A percentile compares a stretch with the other conserved stretches of the same genome.
phyloP scores from a whole-genome alignment of 2,888 invertebrate genomes.

The Cephonodes hylas region DNA sequence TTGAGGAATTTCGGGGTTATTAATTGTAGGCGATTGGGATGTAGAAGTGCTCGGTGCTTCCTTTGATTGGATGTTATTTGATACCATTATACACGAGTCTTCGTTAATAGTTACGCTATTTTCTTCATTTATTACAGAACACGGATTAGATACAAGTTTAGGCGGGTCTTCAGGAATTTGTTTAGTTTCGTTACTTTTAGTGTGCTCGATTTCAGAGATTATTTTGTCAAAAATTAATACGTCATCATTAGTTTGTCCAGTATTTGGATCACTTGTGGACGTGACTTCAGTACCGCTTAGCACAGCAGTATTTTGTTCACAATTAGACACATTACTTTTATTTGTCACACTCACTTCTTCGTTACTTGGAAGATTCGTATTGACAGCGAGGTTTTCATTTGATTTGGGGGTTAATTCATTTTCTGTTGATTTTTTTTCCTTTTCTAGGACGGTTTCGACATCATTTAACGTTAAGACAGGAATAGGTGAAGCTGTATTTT shows the following conservation, averaged over 20 bases:
- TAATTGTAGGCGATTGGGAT: neutral
- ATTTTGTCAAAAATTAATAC: neutral
- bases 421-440: neutral
- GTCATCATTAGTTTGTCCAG: neutral
- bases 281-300: neutral
- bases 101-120: neutral
- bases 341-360: neutral
- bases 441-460: neutral
- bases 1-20: conserved; percentile 23
- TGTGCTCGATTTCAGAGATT: neutral
- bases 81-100: neutral
- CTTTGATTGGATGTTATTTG: neutral
- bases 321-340: neutral
- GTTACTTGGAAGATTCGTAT: neutral
- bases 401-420: neutral
- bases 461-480: neutral
- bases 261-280: neutral
- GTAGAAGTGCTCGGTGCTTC: neutral
- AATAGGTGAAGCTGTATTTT: neutral
- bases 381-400: neutral
- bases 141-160: neutral
- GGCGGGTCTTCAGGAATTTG: neutral
- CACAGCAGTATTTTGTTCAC: neutral
- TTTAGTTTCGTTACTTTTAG: neutral
- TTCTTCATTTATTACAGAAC: neutral